Evolutionary conservation across 2,113 vertebrate genomes (phyloP).

Genomic region (Mustela lutreola): DNA sequence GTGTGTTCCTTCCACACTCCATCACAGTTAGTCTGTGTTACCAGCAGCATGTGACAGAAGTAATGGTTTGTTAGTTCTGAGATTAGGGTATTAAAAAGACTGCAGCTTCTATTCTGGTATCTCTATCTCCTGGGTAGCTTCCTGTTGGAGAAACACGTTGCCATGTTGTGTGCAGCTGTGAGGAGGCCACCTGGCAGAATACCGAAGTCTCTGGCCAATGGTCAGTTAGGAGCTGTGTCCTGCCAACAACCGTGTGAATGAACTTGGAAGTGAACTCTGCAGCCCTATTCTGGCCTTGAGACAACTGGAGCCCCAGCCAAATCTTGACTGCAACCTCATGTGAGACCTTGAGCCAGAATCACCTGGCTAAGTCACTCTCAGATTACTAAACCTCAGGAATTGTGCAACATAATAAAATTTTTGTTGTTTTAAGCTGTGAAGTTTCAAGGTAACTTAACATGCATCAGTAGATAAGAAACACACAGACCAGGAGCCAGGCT

Average conservation of each 20-base stretch:
- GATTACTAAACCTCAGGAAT: conserved; percentile 14
- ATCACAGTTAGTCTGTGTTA: not conserved
- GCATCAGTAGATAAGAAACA: not conserved
- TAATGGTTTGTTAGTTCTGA: not conserved
- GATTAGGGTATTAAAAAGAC: conserved; percentile 41
- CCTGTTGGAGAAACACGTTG: conserved; percentile 16
- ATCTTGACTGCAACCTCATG: conserved; percentile 34
- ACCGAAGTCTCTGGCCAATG: not conserved
- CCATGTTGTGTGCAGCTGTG: not conserved
- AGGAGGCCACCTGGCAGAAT: conserved; percentile 27
- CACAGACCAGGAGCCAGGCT: not conserved
- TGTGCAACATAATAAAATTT: conserved; percentile 38
- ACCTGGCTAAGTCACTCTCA: conserved; percentile 2
- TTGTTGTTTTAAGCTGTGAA: conserved; percentile 38
- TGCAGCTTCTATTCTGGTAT: conserved; percentile 1
- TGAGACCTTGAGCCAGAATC: conserved; percentile 22
- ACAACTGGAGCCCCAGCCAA: not conserved
- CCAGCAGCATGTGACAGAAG: not conserved
- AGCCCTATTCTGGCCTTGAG: not conserved
- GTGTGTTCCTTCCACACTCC: not conserved
- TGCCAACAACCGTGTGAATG: not conserved
- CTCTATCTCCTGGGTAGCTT: not conserved
- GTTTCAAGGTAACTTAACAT: conserved; percentile 53
- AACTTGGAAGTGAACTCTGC: conserved; percentile 40
- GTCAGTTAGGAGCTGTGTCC: not conserved